These are phyloP conservation scores for Cephonodes hylas DNA, from an alignment of 2,888 invertebrate genomes.

Conservation along the genomic window DNA sequence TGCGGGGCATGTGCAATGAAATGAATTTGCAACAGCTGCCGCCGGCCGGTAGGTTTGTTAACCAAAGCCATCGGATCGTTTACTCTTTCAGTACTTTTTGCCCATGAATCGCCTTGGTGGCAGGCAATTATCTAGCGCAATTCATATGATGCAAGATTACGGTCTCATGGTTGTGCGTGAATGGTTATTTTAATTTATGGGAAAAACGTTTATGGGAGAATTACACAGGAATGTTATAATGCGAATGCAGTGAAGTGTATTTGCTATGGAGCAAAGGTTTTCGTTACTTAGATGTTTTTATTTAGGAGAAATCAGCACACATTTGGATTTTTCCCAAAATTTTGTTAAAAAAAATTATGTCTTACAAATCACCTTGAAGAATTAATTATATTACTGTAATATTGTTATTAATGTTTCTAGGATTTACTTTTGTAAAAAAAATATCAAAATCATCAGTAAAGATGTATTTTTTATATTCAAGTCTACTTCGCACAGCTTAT, in stretches of 20 bases:
- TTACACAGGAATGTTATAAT: background rate
- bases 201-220: background rate
- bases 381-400: too few species aligned
- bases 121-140: background rate
- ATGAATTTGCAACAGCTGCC: constrained; percentile 19
- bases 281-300: too few species aligned
- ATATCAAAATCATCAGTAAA: too few species aligned
- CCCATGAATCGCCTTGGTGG: background rate
- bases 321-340: too few species aligned
- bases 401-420: too few species aligned
- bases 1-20: constrained; percentile 15
- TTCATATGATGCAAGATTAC: background rate
- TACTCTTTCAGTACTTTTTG: background rate
- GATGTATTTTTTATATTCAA: too few species aligned
- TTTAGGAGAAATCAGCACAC: too few species aligned
- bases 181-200: background rate
- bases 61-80: background rate
- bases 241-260: background rate
- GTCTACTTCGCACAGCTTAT: too few species aligned
- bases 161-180: background rate
- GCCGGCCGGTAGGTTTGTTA: constrained; percentile 1
- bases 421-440: too few species aligned
- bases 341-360: too few species aligned
- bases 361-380: too few species aligned
- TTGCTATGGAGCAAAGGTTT: too few species aligned